A percentile compares a stretch with the other conserved stretches of the same genome.
These are phyloP conservation scores for Microtus obscurus DNA, from an alignment of 2,797 vertebrate species.

Conservation along the genomic window DNA sequence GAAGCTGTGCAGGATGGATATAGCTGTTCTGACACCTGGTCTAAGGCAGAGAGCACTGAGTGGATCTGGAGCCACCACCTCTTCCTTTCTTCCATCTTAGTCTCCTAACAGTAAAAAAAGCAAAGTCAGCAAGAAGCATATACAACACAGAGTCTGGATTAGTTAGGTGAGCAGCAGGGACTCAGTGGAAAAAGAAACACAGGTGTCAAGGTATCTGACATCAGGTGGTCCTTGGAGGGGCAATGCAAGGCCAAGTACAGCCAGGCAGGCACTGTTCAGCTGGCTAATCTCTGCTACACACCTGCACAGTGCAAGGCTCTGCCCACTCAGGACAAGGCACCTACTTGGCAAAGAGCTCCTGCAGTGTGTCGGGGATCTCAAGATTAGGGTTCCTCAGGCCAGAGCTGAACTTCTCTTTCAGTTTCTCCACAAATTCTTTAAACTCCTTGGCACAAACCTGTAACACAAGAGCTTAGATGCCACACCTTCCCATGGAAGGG, in stretches of 20 bases:
- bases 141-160: no score
- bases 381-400: slow-evolving; percentile 85
- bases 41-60: no score
- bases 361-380: slow-evolving; percentile 92
- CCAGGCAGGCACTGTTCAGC: neutral
- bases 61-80: neutral
- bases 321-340: neutral
- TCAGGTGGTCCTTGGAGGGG: neutral
- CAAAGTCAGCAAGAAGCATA: neutral
- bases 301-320: neutral
- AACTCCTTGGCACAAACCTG: slow-evolving; percentile 94
- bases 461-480: neutral
- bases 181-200: rapidly evolving
- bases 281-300: neutral
- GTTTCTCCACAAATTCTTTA: slow-evolving; percentile 92
- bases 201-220: rapidly evolving
- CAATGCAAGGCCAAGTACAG: neutral
- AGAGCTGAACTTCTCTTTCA: slow-evolving; percentile 95
- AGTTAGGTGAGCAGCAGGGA: neutral
- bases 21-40: neutral
- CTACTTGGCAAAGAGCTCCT: slow-evolving; percentile 93
- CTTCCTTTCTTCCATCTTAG: neutral
- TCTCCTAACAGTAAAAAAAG: neutral
- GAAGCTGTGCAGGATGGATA: neutral
- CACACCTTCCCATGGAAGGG: neutral